Evolutionary conservation across 2,888 invertebrate species (phyloP).

Genomic region (Globia sparganii): DNA sequence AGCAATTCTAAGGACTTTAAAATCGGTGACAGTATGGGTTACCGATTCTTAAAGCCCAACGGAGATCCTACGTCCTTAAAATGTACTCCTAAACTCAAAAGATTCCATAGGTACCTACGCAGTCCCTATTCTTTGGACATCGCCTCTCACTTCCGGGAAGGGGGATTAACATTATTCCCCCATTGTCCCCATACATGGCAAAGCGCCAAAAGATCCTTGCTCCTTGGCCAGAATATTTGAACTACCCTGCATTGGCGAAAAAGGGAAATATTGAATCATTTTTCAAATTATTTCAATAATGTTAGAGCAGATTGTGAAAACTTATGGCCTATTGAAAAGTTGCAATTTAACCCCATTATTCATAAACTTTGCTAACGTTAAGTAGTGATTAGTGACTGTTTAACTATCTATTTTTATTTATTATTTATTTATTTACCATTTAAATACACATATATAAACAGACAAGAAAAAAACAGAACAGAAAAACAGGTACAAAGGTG

Average conservation of each 20-base stretch:
- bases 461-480: too few species aligned
- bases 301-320: neutral
- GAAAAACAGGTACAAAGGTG: too few species aligned
- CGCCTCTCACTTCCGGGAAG: conserved; percentile 25
- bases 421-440: too few species aligned
- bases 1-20: too few species aligned
- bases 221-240: conserved; percentile 34
- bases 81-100: conserved; percentile 3
- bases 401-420: neutral
- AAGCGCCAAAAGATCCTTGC: conserved; percentile 48
- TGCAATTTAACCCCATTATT: too few species aligned
- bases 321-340: neutral
- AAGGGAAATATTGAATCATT: conserved; percentile 7
- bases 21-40: too few species aligned
- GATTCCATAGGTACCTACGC: conserved; percentile 4
- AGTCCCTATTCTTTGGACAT: conserved; percentile 34
- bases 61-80: neutral
- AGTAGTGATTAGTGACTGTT: neutral
- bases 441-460: too few species aligned
- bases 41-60: neutral
- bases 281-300: conserved; percentile 1
- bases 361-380: too few species aligned
- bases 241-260: neutral
- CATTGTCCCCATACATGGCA: conserved; percentile 50
- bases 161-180: conserved; percentile 39